A percentile compares a stretch with the other conserved stretches of the same genome.
Evolutionary conservation across 2,888 invertebrate genomes (phyloP).

Genomic region (Eupithecia vulgata): DNA sequence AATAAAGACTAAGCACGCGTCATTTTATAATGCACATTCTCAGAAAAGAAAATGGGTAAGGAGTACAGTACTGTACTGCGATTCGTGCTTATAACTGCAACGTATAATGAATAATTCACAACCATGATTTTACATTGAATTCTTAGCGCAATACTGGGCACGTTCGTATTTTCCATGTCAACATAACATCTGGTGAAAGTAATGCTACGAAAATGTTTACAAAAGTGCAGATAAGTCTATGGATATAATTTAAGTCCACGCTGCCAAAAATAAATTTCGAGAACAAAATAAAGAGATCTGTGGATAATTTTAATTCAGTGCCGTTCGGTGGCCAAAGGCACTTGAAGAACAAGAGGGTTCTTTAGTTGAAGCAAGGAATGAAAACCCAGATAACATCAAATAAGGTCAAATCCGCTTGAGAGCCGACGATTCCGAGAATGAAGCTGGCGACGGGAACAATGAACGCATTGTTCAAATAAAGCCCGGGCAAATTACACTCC

Average conservation of each 20-base stretch:
- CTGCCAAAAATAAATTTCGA: constrained; percentile 42
- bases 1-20: neutral
- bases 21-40: constrained; percentile 50
- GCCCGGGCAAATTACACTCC: constrained; percentile 38
- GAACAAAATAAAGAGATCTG: constrained; percentile 16
- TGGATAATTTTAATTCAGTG: neutral
- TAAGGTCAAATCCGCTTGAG: constrained; percentile 37
- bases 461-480: constrained; percentile 57
- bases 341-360: constrained; percentile 12
- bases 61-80: constrained; percentile 45
- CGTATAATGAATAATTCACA: constrained; percentile 72
- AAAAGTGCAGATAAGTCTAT: constrained; percentile 30
- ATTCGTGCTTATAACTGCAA: constrained; percentile 61
- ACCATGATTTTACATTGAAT: constrained; percentile 59
- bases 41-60: constrained; percentile 70
- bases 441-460: constrained; percentile 46
- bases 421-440: constrained; percentile 37
- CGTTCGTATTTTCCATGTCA: constrained; percentile 60
- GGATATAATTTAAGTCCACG: constrained; percentile 30
- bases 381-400: constrained; percentile 37
- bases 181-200: constrained; percentile 40
- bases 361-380: constrained; percentile 30
- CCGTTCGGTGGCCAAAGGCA: neutral
- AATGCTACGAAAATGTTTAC: constrained; percentile 26
- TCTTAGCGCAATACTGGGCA: constrained; percentile 50